These are phyloP conservation scores for Carollia perspicillata DNA, from an alignment of 2,113 vertebrate species.

Conservation along the genomic window DNA sequence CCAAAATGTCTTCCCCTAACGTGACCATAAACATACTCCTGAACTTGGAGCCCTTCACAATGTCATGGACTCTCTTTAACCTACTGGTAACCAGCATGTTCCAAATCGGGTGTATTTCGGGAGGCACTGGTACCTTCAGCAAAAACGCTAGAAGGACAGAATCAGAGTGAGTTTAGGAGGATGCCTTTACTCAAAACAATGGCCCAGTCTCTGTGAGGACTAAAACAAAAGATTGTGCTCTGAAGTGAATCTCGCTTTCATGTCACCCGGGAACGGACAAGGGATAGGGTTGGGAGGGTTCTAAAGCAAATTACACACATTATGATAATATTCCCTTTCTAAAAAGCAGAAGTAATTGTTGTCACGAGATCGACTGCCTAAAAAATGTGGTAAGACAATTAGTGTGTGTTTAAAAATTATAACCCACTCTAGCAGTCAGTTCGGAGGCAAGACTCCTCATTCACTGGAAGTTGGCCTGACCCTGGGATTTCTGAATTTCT, in stretches of 20 bases:
- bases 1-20: background rate
- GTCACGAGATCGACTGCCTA: background rate
- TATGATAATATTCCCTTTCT: background rate
- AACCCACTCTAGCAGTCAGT: constrained; percentile 14
- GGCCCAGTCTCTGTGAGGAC: background rate
- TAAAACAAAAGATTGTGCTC: background rate
- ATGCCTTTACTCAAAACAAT: background rate
- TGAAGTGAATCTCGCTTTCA: background rate
- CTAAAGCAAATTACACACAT: background rate
- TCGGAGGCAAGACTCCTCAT: constrained; percentile 17
- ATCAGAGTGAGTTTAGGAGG: background rate
- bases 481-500: constrained; percentile 60
- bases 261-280: background rate
- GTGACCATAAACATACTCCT: background rate
- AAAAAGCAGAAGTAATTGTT: background rate
- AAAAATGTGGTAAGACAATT: background rate
- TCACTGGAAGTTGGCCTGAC: constrained; percentile 47
- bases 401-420: background rate
- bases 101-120: background rate
- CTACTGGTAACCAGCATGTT: background rate
- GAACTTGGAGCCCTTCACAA: background rate
- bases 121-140: background rate
- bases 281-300: background rate
- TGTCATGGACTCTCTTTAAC: background rate
- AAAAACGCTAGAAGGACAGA: background rate